A percentile compares a stretch with the other conserved stretches of the same genome.
These are phyloP conservation scores for Etheostoma spectabile DNA, from an alignment of 2,113 vertebrate genomes.

Conservation along the genomic window DNA sequence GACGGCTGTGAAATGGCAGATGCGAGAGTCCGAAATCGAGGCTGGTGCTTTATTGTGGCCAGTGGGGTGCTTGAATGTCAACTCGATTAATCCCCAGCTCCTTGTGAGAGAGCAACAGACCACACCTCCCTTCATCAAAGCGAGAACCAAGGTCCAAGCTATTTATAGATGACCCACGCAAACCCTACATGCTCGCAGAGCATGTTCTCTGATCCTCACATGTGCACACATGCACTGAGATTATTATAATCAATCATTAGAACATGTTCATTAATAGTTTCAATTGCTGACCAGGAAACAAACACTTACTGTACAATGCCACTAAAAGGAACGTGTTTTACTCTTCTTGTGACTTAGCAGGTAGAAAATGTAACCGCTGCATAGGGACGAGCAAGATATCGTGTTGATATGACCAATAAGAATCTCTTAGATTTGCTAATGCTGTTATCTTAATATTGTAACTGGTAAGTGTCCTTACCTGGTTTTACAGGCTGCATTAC, in stretches of 20 bases:
- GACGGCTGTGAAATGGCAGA: slow-evolving; percentile 53
- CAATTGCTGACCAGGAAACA: neutral
- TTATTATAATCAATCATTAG: neutral
- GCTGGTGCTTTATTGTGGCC: slow-evolving; percentile 68
- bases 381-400: too few species aligned
- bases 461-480: too few species aligned
- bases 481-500: too few species aligned
- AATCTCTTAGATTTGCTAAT: too few species aligned
- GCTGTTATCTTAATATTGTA: too few species aligned
- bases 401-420: too few species aligned
- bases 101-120: slow-evolving; percentile 53
- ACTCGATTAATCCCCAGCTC: slow-evolving; percentile 63
- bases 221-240: neutral
- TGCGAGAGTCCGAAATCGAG: slow-evolving; percentile 50
- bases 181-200: slow-evolving; percentile 33
- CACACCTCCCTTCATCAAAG: slow-evolving; percentile 58
- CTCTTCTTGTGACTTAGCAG: neutral
- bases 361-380: neutral
- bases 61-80: slow-evolving; percentile 64
- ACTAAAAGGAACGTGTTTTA: neutral
- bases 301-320: neutral
- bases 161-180: slow-evolving; percentile 62
- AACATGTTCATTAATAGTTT: slow-evolving; percentile 4
- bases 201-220: slow-evolving; percentile 28
- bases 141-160: slow-evolving; percentile 62